phyloP scores from a whole-genome alignment of 2,797 vertebrate species.

The Sebastolobus altivelis region DNA sequence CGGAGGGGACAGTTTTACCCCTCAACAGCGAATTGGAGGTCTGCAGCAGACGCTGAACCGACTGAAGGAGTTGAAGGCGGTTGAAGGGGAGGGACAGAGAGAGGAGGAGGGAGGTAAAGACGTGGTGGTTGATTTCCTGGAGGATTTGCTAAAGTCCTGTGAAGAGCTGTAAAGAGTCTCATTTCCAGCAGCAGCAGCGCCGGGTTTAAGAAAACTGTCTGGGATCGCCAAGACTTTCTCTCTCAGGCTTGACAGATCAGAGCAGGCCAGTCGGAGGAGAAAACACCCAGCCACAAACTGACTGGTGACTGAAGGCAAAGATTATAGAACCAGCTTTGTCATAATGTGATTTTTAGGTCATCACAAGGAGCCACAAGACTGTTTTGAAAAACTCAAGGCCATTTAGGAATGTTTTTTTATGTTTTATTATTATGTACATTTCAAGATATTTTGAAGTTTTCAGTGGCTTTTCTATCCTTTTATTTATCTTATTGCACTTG shows the following conservation, averaged over 20 bases:
- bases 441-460: background rate
- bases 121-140: slow-evolving; percentile 81
- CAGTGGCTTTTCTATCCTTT: background rate
- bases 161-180: slow-evolving; percentile 49
- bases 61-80: slow-evolving; percentile 73
- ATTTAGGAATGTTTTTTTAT: background rate
- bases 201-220: background rate
- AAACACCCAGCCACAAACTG: background rate
- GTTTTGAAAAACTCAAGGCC: background rate
- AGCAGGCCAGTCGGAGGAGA: background rate
- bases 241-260: background rate
- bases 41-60: slow-evolving; percentile 83
- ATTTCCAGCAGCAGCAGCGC: background rate
- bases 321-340: background rate
- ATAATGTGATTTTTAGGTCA: background rate
- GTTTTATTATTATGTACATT: background rate
- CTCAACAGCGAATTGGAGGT: slow-evolving; percentile 78
- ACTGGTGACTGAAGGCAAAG: background rate
- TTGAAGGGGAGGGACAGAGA: slow-evolving; percentile 42
- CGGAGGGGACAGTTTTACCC: slow-evolving; percentile 13
- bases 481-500: slow-evolving; percentile 6
- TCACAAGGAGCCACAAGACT: slow-evolving; percentile 12
- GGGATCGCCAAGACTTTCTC: background rate
- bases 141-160: slow-evolving; percentile 82
- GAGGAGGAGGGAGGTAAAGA: slow-evolving; percentile 60